Conservation (phyloP, 2,888 invertebrate genomes). For the Aspidiotus destructor region DNA sequence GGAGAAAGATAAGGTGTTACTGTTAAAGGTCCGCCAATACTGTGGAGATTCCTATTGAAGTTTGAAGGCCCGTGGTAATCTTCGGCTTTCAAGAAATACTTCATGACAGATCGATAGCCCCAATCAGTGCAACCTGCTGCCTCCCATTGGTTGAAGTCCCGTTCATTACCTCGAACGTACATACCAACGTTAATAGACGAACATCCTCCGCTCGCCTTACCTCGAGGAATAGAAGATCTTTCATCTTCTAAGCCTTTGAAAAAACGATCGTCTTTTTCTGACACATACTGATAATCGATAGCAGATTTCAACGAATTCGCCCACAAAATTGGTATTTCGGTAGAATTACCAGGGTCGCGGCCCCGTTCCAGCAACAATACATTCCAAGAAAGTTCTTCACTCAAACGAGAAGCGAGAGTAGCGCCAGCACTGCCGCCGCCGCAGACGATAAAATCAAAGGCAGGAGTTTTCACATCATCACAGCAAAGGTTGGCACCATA, state of each 20-base stretch:
- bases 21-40: slow-evolving; percentile 25
- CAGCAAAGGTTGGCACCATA: slow-evolving; percentile 26
- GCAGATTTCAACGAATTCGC: slow-evolving; percentile 21
- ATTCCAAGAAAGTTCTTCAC: slow-evolving; percentile 34
- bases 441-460: slow-evolving; percentile 31
- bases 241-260: slow-evolving; percentile 32
- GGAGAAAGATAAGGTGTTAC: slow-evolving; percentile 23
- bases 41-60: slow-evolving; percentile 14
- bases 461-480: not conserved
- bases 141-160: slow-evolving; percentile 33
- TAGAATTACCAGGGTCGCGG: slow-evolving; percentile 21
- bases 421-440: slow-evolving; percentile 35
- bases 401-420: slow-evolving; percentile 32
- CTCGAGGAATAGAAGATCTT: slow-evolving; percentile 26
- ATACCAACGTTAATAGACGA: slow-evolving; percentile 34
- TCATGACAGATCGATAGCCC: slow-evolving; percentile 28
- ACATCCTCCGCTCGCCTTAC: slow-evolving; percentile 33
- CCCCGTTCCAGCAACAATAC: slow-evolving; percentile 34
- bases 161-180: slow-evolving; percentile 31
- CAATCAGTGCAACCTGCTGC: slow-evolving; percentile 31
- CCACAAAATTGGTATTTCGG: slow-evolving; percentile 30
- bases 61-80: slow-evolving; percentile 8
- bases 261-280: slow-evolving; percentile 22
- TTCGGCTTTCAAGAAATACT: slow-evolving; percentile 35
- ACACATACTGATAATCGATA: slow-evolving; percentile 33